These are phyloP conservation scores for Tetramorium alpestre DNA, from an alignment of 1,140 invertebrate species.

Conservation along the genomic window DNA sequence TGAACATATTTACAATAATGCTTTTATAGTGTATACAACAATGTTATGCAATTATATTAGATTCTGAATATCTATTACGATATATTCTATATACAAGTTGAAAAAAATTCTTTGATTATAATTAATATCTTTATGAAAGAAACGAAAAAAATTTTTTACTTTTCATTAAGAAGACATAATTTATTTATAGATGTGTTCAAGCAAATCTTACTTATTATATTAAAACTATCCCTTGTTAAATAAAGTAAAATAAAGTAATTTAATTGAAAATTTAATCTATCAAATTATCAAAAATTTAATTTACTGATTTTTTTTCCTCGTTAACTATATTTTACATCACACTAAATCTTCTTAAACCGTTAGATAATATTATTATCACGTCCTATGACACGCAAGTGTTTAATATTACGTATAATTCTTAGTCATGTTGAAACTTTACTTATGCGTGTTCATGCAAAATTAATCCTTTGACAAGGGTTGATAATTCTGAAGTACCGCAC, in stretches of 20 bases:
- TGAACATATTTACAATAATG: too few species aligned
- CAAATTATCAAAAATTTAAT: neutral
- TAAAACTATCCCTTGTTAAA: neutral
- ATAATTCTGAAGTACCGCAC: slow-evolving; percentile 19
- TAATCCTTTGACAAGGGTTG: slow-evolving; percentile 35
- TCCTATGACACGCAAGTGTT: slow-evolving; percentile 13
- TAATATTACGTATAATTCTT: slow-evolving; percentile 34
- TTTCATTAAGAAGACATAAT: neutral
- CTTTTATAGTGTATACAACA: too few species aligned
- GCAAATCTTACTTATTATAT: neutral
- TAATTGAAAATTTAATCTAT: neutral
- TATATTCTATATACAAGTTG: neutral
- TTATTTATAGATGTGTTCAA: neutral
- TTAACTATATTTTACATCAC: neutral
- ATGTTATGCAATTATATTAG: too few species aligned
- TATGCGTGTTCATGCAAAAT: slow-evolving; percentile 24
- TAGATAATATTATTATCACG: slow-evolving; percentile 10
- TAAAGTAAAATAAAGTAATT: neutral
- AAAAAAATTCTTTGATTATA: neutral
- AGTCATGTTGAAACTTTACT: slow-evolving; percentile 30
- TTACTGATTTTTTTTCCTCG: neutral
- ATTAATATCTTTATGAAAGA: neutral
- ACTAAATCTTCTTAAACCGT: neutral
- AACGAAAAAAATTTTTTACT: neutral
- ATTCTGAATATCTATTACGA: too few species aligned